These are phyloP conservation scores for Ophioderma brevispina DNA, from an alignment of 35 echinoderm and acorn worm species.

Conservation along the genomic window DNA sequence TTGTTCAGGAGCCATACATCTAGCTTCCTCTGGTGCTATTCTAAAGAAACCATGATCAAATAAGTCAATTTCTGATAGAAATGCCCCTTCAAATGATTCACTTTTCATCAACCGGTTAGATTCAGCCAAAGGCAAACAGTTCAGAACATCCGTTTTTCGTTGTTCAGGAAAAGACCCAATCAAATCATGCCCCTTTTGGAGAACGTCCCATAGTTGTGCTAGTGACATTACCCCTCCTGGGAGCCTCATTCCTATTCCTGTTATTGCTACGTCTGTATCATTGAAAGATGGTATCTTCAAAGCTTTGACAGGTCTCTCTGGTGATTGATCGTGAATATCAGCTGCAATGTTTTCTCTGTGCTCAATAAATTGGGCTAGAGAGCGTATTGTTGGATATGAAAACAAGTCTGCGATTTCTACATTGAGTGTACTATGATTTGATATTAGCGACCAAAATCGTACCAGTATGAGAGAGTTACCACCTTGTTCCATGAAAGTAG, in stretches of 20 bases:
- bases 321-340: background rate
- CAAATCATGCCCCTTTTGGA: background rate
- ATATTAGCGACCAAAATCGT: conserved; percentile 3
- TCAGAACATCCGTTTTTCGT: background rate
- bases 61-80: background rate
- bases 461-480: conserved; percentile 19
- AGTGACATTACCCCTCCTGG: background rate
- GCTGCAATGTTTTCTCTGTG: background rate
- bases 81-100: background rate
- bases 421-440: background rate
- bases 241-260: conserved; percentile 1
- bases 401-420: conserved; percentile 14
- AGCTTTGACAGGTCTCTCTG: background rate
- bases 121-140: background rate
- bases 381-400: conserved; percentile 17
- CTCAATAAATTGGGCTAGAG: background rate
- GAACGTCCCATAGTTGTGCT: background rate
- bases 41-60: background rate
- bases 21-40: background rate
- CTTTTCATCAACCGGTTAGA: background rate
- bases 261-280: background rate
- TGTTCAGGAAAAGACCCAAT: background rate
- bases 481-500: conserved; percentile 15
- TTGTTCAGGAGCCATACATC: background rate
- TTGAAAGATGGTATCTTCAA: background rate